Base-by-base conservation (phyloP, 2,113 vertebrate species). In the Arothron firmamentum region DNA sequence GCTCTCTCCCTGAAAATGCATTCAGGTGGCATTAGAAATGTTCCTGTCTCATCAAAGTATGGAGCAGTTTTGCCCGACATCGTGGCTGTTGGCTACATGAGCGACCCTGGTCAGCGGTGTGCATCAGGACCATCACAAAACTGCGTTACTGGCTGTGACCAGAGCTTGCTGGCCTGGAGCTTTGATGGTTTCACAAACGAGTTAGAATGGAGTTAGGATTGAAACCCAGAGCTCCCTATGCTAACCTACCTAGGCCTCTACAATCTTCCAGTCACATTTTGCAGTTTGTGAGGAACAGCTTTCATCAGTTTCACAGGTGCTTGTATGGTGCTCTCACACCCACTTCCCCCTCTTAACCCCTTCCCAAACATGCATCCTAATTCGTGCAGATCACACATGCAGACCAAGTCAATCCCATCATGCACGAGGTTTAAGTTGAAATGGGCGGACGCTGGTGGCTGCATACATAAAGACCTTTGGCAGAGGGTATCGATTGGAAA, bases 401-500 rank as follows among this genome's bases (percentile, higher is more conserved):
- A 53, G 4, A 58, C 79, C 65, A 62, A 81, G 78, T 83, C 80
- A 74, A 83, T 87, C 57, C 69, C 71, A 59, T 81, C 68, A 68
- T 52, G 65, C 55, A 34, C 21, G 45, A 51, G 48, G 68, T 71
- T 59, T 50, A 59, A 73, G 65, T 4, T 55, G 62, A 58, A 67
- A 59, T 69, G 53, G 55, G 45, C 66, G 45, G 63, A 72, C 72
- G 75, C 62, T 83, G 62, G 52, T 55, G 64, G 77, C 73, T 83
- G 78, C 69, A 74, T 66, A 71, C 71, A 74, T 80, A 65, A 72
- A 78, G 70, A 59, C 74, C 59, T 50, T 25, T 79, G 77, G 77
- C 70, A 67, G 83, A 47, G n/a, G 28, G 18, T 80, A 87, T 86
- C 75, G 85, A 88, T 81, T 71, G 66, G 50, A 75, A 64, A 59